Conservation (phyloP, 2,797 vertebrate species). For the Heteromormyrus szaboi region DNA sequence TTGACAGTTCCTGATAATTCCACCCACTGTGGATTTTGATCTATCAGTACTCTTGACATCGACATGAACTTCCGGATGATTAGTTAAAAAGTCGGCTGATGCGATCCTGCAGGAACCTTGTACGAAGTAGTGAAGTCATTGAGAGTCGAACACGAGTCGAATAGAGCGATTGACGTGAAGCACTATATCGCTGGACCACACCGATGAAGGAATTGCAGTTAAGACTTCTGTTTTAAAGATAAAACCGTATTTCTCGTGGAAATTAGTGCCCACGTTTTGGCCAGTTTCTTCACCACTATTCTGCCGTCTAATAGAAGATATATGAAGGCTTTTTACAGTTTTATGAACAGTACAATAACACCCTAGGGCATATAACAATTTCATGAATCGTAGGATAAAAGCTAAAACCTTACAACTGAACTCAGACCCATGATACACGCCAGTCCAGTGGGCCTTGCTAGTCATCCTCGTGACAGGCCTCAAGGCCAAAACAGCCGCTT, state of each 20-base stretch:
- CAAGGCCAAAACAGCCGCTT: neutral
- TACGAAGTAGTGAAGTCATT: neutral
- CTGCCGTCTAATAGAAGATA: neutral
- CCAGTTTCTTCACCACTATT: neutral
- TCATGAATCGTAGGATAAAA: neutral
- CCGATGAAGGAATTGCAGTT: neutral
- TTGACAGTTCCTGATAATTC: neutral
- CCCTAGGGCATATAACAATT: neutral
- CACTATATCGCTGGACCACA: neutral
- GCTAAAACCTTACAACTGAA: neutral
- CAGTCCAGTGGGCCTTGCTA: neutral
- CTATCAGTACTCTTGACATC: neutral
- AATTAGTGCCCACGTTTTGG: neutral
- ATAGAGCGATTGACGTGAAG: neutral
- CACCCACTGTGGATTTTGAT: neutral
- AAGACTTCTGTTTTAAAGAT: neutral
- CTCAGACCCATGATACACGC: neutral
- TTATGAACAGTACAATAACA: conserved; percentile 5
- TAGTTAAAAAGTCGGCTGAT: neutral
- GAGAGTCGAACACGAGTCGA: neutral
- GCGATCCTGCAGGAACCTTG: neutral
- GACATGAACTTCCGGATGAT: neutral
- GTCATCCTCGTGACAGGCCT: neutral
- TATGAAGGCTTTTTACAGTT: conserved; percentile 5
- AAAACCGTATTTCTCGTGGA: neutral